Base-by-base conservation (phyloP, 2,888 invertebrate species). In the Stenodera caucasica region DNA sequence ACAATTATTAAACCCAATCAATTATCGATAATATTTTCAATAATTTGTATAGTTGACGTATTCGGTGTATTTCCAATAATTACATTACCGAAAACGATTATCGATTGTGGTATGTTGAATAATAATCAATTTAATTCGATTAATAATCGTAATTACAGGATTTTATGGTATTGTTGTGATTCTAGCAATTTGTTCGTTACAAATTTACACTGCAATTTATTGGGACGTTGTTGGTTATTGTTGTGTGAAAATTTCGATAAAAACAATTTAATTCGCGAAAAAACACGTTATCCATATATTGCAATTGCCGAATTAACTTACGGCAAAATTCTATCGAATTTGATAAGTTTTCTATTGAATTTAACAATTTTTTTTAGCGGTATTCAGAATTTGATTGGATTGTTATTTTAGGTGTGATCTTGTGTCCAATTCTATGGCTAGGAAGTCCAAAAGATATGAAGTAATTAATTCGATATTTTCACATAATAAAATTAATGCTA, bases 371-470 rank as follows among this genome's bases (percentile, higher is more conserved):
- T 92, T 73, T 87, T 90, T 0, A 89, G 89, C 14, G 90, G 90
- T 15, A 87, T 93, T 65, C 92, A 92, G 0, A 92, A 91, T 79
- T 84, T 92, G 61, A 85, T 93, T 94, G 93, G 92, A 86, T 94
- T 76, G 77, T 93, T 21, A 80, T 94, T 15, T 83, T 94, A 2
- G 92, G 91, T 0, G 74, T 87, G 1, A 76, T 89, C 55, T 83
- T 95, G 21, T 90, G 91, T 67, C 94, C 94, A 0, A 79, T 93
- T 55, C 87, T 92, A 84, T 94, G 94, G 93, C 84, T 94, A 6
- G 94, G 94, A 53, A 93, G 94, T 64, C 94, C 95, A 0, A 93
- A 93, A 78, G 93, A 95, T 75, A 93, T 95, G 90, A 93, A 94
- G 95, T 94, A 80, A 84, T 84, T n/a, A n/a, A n/a, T n/a, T n/a